Base-by-base conservation (phyloP, 2,113 vertebrate species). In the Pachyramphus minor region DNA sequence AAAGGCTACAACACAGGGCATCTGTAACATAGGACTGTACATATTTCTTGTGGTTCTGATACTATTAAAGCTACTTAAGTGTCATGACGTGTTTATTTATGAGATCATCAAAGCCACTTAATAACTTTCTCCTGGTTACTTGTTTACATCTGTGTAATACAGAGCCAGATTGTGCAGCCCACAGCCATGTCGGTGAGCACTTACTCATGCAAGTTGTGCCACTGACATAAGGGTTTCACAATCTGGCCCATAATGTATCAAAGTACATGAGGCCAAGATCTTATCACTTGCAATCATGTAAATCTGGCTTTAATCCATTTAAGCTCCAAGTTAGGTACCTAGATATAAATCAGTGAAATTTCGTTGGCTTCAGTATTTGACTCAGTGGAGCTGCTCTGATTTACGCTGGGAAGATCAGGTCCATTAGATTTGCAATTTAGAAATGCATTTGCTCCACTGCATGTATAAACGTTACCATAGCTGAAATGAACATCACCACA, bases 61-160 rank as follows among this genome's bases (percentile, higher is more conserved):
- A 72, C 92, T 84, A 87, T 89, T 95, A 94, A 87, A 95, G 93
- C 90, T 96, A 95, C 90, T 96, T 90, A 94, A 77, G 80, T 92
- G 92, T 96, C 95, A 94, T 87, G 96, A 96, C 73, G 52, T 94
- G 85, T 95, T 95, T 96, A 95, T 97, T 95, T 97, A 96, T 87
- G 94, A 94, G 89, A 92, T 96, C 95, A 93, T 95, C 90, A 95
- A 75, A 95, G 69, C 52, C 90, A 84, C 90, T 90, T 95, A 97
- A 96, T 97, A 97, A 96, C 94, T 96, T 96, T 93, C 73, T 87
- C 60, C 52, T 92, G 85, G 90, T 94, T 89, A 21, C 88, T 94
- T 95, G 95, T 95, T 96, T 96, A 92, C 76, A 84, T 92, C 83
- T 89, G 88, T 90, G 88, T 39, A 64, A 87, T 62, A 68, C 44